phyloP scores from a whole-genome alignment of 2,888 invertebrate genomes.

The Philonicus albiceps region DNA sequence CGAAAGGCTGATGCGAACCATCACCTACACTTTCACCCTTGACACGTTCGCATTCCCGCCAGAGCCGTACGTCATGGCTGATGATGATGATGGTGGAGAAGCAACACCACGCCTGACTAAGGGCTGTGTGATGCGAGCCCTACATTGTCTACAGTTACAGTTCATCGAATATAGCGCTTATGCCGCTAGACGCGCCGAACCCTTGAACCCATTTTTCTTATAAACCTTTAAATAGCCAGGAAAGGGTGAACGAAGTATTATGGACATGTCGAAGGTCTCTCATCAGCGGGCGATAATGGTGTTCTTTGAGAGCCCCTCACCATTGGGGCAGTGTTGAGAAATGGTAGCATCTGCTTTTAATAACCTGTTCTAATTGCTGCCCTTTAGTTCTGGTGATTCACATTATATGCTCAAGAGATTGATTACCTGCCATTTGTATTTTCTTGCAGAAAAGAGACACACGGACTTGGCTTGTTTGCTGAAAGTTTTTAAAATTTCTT shows the following conservation, averaged over 20 bases:
- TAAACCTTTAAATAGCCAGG: conserved; percentile 47
- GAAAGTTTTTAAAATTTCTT: background rate
- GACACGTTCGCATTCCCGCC: conserved; percentile 18
- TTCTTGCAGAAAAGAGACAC: background rate
- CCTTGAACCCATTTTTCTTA: conserved; percentile 47
- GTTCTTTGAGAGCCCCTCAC: background rate
- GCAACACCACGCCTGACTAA: background rate
- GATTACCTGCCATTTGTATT: background rate
- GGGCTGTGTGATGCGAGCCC: background rate
- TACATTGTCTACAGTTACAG: conserved; percentile 16
- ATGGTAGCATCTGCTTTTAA: background rate
- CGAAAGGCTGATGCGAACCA: background rate
- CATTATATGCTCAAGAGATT: background rate
- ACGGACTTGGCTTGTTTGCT: background rate
- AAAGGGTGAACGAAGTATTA: conserved; percentile 14
- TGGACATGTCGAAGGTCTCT: conserved; percentile 23
- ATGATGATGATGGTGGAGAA: conserved; percentile 11
- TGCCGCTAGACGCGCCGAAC: conserved; percentile 5
- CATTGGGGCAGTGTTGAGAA: background rate
- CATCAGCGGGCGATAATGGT: background rate
- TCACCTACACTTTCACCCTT: conserved; percentile 24
- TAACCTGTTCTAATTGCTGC: background rate
- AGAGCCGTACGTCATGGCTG: conserved; percentile 26
- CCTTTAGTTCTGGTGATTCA: background rate
- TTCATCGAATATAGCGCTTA: background rate